A percentile compares a stretch with the other conserved stretches of the same genome.
Evolutionary conservation across 2,113 vertebrate genomes (phyloP).

Genomic region (Pycnonotus jocosus): DNA sequence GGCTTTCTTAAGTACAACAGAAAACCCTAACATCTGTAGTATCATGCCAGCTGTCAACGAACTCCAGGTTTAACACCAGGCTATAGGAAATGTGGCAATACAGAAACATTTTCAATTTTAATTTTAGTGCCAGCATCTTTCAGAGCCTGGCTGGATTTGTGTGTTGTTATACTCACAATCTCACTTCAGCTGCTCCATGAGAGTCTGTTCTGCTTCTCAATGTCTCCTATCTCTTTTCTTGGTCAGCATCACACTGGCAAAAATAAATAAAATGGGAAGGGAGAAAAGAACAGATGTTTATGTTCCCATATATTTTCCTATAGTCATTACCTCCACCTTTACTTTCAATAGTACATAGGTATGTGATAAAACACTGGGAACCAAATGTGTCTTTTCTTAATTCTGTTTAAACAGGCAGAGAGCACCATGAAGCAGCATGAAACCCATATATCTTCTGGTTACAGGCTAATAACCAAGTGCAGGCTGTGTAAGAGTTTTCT

Average conservation of each 20-base stretch:
- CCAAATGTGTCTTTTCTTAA: background rate
- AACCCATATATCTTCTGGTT: rapidly evolving
- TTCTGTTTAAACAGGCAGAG: background rate
- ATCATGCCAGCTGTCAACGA: background rate
- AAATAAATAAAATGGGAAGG: background rate
- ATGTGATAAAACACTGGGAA: background rate
- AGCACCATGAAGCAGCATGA: background rate
- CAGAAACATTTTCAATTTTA: background rate
- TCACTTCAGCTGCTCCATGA: background rate
- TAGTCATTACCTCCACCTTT: no score
- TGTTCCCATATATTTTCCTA: background rate
- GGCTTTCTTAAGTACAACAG: background rate
- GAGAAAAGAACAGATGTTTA: background rate
- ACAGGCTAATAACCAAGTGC: background rate
- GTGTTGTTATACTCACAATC: background rate
- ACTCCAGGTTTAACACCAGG: background rate
- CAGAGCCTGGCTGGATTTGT: background rate
- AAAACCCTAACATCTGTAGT: background rate
- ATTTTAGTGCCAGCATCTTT: background rate
- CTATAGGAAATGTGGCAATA: background rate
- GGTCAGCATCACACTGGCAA: background rate
- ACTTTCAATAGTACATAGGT: no score
- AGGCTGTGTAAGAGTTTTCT: background rate
- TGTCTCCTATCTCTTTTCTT: background rate
- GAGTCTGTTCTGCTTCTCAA: background rate